Evolutionary conservation across 1,140 invertebrate genomes (phyloP), one percentile per base, ranked within the genome.

Genomic region (Forficula auricularia): DNA sequence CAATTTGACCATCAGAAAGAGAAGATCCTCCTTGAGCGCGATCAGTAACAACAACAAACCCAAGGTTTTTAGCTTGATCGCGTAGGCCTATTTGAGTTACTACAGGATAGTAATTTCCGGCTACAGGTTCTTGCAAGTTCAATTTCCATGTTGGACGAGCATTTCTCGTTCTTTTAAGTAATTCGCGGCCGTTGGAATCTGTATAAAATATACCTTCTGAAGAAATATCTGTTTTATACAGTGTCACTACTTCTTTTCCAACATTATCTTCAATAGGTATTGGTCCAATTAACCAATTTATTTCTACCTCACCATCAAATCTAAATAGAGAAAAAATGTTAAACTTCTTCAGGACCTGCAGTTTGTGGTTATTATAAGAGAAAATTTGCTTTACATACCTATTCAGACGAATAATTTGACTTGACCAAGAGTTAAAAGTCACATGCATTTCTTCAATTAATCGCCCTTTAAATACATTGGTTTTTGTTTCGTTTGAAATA

Each of bases 321-420:
- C 22, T 27, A 27, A 87, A 86, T 1, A 91, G 10, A 27, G 10
- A 27, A 6, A 27, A 16, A 9, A 2, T 12, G 10, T 38, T 13
- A 27, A 7, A 60, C 61, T 65, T 55, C 70, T 62, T 50, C 27
- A 75, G 62, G 15, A 73, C 69, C 44, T 83, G 74, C 1, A 79
- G 77, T 44, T 79, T 79, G 45, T 82, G 66, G 16, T 75, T 64
- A 72, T 74, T 83, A 49, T 79, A 73, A 48, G 81, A 68, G 55
- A 81, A 75, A 48, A 67, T 58, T 35, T 62, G 51, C 1, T 61
- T 60, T 19, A 58, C 56, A 30, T 63, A 58, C 30, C 59, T 58
- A 48, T 74, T 72, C 1, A 79, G 43, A 35, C 77, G 55, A 39
- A 78, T 65, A 2, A 71, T 64, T 60, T 82, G 74, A 38, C 59